Evolutionary conservation across 2,888 invertebrate genomes (phyloP), one percentile per base, ranked within the genome.

Genomic region (Drosophila birchii): DNA sequence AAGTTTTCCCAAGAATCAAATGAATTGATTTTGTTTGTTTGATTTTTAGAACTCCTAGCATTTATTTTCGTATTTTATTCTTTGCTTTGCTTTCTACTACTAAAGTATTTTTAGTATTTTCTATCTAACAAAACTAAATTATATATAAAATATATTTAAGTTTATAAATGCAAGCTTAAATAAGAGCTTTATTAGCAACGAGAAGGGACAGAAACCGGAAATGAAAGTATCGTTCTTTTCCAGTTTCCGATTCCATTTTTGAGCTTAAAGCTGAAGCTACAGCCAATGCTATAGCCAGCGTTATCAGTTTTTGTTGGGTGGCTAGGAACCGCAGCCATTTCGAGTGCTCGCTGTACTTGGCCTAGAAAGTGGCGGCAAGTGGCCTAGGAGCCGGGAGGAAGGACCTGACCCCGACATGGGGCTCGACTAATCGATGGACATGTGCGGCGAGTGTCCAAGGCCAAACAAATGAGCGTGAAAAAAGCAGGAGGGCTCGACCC

Each of bases 391-490:
- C 47, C 14, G 34, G 12, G 57, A 41, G 57, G 58, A 61, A 57
- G 60, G 58, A 57, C 57, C 60, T 41, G 18, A 16, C 45, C 45
- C 26, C 53, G 16, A 1, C 39, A 12, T n/a, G 39, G 20, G 43
- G 26, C 23, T 53, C 53, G 75, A 66, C 58, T 59, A 70, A 58
- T 68, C 59, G 45, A 54, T 49, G 43, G 49, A 20, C 54, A 45
- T 23, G 9, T 23, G 9, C 41, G 9, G 26, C 47, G 47, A 38
- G 44, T 47, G 38, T 51, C 55, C 85, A 86, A 86, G 85, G 87
- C 73, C 82, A 84, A 86, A 84, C 85, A 79, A 81, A 81, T 64
- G 67, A 69, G 76, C 84, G 70, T 56, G 62, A 66, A 86, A 72
- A 71, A 67, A 75, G 70, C 64, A 68, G 63, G 74, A 55, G 26